A percentile compares a stretch with the other conserved stretches of the same genome.
These are phyloP conservation scores for Dynastes maya DNA, from an alignment of 2,888 invertebrate species.

Conservation along the genomic window DNA sequence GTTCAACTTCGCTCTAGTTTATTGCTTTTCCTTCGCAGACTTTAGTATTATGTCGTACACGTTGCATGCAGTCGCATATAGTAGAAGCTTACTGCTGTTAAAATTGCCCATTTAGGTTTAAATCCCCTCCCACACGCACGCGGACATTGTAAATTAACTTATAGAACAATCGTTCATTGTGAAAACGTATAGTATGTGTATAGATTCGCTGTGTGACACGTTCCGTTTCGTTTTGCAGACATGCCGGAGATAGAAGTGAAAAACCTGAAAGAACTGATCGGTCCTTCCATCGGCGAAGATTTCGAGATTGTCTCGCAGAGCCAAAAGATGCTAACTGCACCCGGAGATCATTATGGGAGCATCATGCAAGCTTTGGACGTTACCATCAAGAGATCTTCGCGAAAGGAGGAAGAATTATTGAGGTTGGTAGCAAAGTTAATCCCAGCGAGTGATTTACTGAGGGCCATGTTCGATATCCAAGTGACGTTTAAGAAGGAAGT, in stretches of 20 bases:
- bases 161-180: slow-evolving; percentile 35
- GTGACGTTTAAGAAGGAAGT: slow-evolving; percentile 76
- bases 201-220: slow-evolving; percentile 29
- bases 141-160: slow-evolving; percentile 33
- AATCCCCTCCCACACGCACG: slow-evolving; percentile 15
- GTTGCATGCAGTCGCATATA: not conserved
- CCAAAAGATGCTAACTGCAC: slow-evolving; percentile 71
- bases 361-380: slow-evolving; percentile 71
- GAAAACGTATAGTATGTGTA: slow-evolving; percentile 32
- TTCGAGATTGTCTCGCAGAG: slow-evolving; percentile 67
- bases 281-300: slow-evolving; percentile 60
- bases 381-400: slow-evolving; percentile 62
- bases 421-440: slow-evolving; percentile 75
- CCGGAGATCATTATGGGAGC: slow-evolving; percentile 78
- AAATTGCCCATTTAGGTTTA: slow-evolving; percentile 8
- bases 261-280: slow-evolving; percentile 62
- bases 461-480: slow-evolving; percentile 73
- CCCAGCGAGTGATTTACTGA: slow-evolving; percentile 73
- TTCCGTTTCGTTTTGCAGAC: slow-evolving; percentile 46
- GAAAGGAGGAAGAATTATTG: slow-evolving; percentile 64
- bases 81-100: not conserved
- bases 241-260: slow-evolving; percentile 62
- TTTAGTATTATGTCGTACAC: not conserved
- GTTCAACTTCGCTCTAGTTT: too few species aligned
- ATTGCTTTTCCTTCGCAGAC: too few species aligned